Conservation (phyloP, 2,797 vertebrate species). For the Pipistrellus pipistrellus region DNA sequence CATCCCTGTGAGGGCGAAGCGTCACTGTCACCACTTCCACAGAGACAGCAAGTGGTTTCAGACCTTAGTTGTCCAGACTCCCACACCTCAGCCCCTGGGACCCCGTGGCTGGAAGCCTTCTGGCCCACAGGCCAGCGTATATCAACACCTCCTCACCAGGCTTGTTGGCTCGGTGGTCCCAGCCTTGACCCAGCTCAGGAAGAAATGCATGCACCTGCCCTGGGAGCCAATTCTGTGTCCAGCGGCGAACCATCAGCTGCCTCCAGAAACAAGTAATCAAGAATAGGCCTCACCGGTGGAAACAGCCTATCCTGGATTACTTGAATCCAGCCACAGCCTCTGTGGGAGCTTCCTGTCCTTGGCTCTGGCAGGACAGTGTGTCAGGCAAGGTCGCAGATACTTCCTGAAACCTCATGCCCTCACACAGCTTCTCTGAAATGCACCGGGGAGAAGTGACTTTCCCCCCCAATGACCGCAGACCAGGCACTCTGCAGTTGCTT, state of each 20-base stretch:
- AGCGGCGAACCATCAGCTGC: slow-evolving; percentile 81
- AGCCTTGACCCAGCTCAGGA: not conserved
- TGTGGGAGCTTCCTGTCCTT: not conserved
- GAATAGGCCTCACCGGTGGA: slow-evolving; percentile 95
- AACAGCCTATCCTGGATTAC: slow-evolving; percentile 99
- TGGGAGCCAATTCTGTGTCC: slow-evolving; percentile 44
- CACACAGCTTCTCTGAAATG: not conserved
- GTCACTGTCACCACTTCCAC: not conserved
- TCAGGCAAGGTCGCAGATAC: not conserved
- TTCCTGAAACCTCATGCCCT: not conserved
- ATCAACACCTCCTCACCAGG: not conserved
- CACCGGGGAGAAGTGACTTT: not conserved
- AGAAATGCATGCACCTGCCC: not conserved
- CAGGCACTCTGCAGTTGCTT: not conserved
- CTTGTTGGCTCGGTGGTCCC: not conserved
- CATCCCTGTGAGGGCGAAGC: not conserved
- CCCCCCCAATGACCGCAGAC: not conserved
- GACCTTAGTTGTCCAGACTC: not conserved
- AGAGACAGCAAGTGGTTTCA: not conserved
- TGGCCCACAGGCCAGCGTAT: not conserved
- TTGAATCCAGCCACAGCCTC: slow-evolving; percentile 96
- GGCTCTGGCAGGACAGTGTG: slow-evolving; percentile 15
- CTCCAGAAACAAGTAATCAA: slow-evolving; percentile 99
- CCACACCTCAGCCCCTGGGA: not conserved
- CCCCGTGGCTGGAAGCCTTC: not conserved